Evolutionary conservation across 1,140 invertebrate genomes (phyloP).

Genomic region (Neotoxoptera formosana): DNA sequence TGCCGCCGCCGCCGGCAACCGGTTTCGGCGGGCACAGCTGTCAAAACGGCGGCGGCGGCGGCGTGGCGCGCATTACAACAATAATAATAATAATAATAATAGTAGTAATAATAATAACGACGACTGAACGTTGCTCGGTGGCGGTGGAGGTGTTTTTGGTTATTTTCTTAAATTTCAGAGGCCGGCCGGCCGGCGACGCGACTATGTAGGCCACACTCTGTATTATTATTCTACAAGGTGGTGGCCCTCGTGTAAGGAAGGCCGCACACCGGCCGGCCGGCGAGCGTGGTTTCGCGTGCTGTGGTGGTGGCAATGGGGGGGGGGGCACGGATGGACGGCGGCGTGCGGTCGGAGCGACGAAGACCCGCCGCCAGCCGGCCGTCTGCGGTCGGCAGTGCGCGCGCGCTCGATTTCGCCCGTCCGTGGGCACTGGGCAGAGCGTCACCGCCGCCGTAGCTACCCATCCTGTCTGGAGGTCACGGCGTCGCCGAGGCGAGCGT

Average conservation of each 20-base stretch:
- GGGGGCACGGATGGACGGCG: neutral
- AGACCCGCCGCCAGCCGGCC: neutral
- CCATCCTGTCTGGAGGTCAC: constrained; percentile 51
- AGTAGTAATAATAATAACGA: neutral
- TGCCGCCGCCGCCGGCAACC: constrained; percentile 28
- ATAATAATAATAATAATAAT: neutral
- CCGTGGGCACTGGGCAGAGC: neutral
- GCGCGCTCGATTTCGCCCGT: neutral
- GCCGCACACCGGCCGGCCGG: neutral
- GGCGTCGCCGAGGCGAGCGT: constrained; percentile 44
- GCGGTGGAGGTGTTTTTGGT: neutral
- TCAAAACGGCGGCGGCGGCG: neutral
- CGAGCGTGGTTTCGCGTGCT: neutral
- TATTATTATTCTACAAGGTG: neutral
- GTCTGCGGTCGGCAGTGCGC: neutral
- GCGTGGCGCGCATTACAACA: neutral
- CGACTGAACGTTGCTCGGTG: neutral
- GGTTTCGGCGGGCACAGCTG: constrained; percentile 52
- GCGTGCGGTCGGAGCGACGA: neutral
- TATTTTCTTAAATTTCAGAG: neutral
- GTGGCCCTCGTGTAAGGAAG: neutral
- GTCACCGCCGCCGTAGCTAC: neutral
- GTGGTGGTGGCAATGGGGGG: neutral
- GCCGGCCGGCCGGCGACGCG: neutral
- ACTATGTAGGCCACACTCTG: neutral